Base-by-base conservation (phyloP, 2,797 vertebrate genomes). In the Thaleichthys pacificus region DNA sequence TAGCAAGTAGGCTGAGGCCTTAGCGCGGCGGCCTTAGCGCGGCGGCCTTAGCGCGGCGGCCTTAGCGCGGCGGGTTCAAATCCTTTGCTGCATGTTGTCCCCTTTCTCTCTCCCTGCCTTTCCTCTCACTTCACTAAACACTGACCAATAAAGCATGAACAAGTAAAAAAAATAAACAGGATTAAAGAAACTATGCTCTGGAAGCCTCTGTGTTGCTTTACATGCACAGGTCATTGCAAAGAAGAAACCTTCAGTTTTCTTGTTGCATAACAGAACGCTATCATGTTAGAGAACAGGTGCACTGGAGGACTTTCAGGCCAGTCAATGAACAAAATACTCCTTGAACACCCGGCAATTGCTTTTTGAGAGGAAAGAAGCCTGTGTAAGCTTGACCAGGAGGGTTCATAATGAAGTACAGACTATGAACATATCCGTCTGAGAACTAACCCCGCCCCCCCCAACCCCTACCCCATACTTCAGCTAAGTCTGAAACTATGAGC, bases 351-450 rank as follows among this genome's bases (percentile, higher is more conserved):
- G 26, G 58, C 35, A 66, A 79, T 77, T 70, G 77, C 81, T 77
- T 85, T 83, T 87, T 1, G 83, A 86, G 82, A 73, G 42, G 66
- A n/a, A n/a, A 47, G 57, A 70, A 66, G 73, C 79, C 72, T 74
- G 64, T 51, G 28, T 68, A 73, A 73, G 54, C 69, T 76, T 58
- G 11, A 57, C 64, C 56, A 61, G 26, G 3, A 30, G 58, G 30
- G 61, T 76, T 80, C 69, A 74, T 64, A 64, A 75, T 60, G 35
- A 81, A 51, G 68, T 35, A 5, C 66, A 61, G 30, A 66, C 69
- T 85, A 80, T 88, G 71, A 84, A 82, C 76, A 82, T 73, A 66
- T 83, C 69, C 73, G 26, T 19, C 19, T 17, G 51, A 19, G 19
- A 54, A 14, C 49, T 51, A 3, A 6, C 35, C 35, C 35, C 35